Percentiles rank a stretch among this genome's conserved stretches.
These are phyloP conservation scores for Dasyprocta punctata DNA, from an alignment of 2,113 vertebrate species.

Conservation along the genomic window DNA sequence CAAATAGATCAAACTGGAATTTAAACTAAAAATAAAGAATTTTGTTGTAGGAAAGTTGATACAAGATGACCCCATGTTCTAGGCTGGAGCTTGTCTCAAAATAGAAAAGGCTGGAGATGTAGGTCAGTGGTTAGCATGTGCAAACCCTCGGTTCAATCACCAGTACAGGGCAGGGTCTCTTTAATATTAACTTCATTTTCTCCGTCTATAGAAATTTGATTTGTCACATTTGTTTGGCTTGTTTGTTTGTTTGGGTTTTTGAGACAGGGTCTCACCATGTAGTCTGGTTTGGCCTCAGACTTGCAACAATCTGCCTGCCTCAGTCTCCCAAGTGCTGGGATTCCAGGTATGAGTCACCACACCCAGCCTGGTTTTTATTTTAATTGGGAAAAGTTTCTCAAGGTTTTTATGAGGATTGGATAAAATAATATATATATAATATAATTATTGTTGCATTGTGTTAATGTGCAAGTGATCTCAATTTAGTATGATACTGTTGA, in stretches of 20 bases:
- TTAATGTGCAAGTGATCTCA: background rate
- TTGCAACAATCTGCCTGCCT: background rate
- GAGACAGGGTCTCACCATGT: background rate
- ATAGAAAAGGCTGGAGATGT: background rate
- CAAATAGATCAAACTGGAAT: conserved; percentile 33
- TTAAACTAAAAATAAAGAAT: conserved; percentile 6
- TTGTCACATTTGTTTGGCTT: background rate
- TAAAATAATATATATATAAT: background rate
- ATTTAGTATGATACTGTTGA: background rate
- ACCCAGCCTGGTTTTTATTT: background rate
- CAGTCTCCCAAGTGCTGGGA: background rate
- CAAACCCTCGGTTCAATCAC: background rate
- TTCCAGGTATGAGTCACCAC: background rate
- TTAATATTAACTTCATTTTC: background rate
- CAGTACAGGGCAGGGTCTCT: background rate
- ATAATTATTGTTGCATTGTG: background rate
- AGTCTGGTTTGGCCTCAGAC: background rate
- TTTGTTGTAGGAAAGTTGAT: conserved; percentile 1
- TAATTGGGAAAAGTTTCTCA: background rate
- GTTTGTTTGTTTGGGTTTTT: background rate
- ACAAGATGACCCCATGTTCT: background rate
- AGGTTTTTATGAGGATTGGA: background rate
- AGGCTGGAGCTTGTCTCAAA: background rate
- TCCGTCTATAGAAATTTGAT: conserved; percentile 3
- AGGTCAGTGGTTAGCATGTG: background rate